phyloP scores from a whole-genome alignment of 2,113 vertebrate genomes.

The Smithornis capensis region DNA sequence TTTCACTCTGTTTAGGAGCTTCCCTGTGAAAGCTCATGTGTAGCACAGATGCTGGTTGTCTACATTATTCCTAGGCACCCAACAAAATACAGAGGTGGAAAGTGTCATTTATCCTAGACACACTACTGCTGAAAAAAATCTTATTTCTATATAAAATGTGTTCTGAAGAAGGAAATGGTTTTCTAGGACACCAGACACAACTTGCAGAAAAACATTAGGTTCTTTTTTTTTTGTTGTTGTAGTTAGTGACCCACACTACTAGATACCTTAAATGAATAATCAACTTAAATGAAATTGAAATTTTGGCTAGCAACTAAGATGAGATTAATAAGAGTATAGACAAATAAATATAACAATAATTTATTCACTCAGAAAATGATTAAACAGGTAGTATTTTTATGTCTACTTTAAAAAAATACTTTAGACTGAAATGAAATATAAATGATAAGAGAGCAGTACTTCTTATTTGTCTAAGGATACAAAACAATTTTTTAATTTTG shows the following conservation, averaged over 20 bases:
- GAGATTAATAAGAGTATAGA: not conserved
- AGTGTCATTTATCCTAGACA: conserved; percentile 32
- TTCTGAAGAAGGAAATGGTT: not conserved
- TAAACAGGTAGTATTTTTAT: not conserved
- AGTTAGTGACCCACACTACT: not conserved
- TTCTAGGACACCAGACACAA: conserved; percentile 8
- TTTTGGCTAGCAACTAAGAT: not conserved
- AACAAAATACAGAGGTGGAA: conserved; percentile 62
- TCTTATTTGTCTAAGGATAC: not conserved
- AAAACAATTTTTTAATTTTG: not conserved
- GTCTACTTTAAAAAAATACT: not conserved
- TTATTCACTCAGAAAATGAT: not conserved
- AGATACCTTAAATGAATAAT: not conserved
- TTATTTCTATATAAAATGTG: conserved; percentile 8
- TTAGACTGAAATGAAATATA: not conserved
- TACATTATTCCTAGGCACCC: conserved; percentile 51
- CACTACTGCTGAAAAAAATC: conserved; percentile 34
- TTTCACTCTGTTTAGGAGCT: conserved; percentile 68
- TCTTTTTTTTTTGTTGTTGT: not conserved
- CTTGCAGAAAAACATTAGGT: conserved; percentile 1
- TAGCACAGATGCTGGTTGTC: conserved; percentile 39
- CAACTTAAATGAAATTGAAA: not conserved
- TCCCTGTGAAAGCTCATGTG: conserved; percentile 55
- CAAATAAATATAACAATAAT: not conserved
- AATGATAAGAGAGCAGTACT: not conserved